A percentile compares a stretch with the other conserved stretches of the same genome.
Conservation (phyloP, 2,113 vertebrate species). For the Sander lucioperca region DNA sequence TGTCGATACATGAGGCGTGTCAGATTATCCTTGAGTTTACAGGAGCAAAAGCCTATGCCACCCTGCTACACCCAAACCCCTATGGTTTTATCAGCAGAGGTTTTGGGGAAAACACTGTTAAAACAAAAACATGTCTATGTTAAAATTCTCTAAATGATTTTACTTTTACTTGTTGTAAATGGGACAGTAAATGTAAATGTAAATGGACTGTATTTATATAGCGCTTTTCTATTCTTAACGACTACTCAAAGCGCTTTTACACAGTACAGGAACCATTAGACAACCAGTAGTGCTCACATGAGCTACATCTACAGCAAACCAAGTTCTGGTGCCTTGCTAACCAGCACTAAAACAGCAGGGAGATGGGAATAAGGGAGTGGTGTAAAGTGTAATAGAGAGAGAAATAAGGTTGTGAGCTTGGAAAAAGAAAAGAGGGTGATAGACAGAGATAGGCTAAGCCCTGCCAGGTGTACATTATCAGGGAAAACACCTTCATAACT, state of each 20-base stretch:
- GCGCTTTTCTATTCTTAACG: too few species aligned
- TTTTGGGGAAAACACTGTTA: neutral
- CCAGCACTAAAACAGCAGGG: neutral
- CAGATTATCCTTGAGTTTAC: neutral
- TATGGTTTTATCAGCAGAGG: neutral
- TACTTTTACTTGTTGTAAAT: neutral
- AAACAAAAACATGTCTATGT: neutral
- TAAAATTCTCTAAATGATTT: neutral
- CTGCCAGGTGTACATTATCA: slow-evolving; percentile 11
- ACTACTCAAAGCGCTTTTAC: too few species aligned
- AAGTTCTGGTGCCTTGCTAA: neutral
- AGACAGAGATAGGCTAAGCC: neutral
- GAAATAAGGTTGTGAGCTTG: neutral
- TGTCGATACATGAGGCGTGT: neutral
- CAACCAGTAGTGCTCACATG: neutral
- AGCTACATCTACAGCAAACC: neutral
- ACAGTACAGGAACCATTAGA: too few species aligned
- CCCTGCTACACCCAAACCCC: neutral
- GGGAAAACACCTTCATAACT: slow-evolving; percentile 26
- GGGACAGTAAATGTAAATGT: too few species aligned
- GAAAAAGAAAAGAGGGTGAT: neutral
- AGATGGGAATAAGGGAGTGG: neutral
- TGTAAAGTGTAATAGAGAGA: neutral
- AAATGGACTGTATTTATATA: too few species aligned
- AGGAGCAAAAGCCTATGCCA: neutral